These are phyloP conservation scores for Esox niger DNA, from an alignment of 2,113 vertebrate species.

Conservation along the genomic window DNA sequence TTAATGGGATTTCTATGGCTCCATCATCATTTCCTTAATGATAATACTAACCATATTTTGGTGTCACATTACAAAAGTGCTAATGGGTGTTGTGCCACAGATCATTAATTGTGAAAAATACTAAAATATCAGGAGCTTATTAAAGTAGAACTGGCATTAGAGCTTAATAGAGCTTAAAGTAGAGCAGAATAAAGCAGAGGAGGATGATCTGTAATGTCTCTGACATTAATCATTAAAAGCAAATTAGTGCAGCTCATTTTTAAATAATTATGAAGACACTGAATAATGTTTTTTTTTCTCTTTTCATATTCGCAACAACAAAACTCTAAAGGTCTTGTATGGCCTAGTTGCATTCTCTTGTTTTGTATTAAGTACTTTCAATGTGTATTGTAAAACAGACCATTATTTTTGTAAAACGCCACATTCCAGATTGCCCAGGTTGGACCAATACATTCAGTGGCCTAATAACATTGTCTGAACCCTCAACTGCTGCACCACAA, in stretches of 20 bases:
- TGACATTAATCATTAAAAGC: not conserved
- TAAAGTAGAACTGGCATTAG: slow-evolving; percentile 32
- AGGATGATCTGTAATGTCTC: not conserved
- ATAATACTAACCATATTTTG: slow-evolving; percentile 74
- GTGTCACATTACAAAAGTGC: slow-evolving; percentile 73
- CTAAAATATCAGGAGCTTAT: slow-evolving; percentile 46
- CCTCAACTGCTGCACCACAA: not conserved
- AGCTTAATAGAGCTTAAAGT: not conserved
- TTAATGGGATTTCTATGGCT: slow-evolving; percentile 73
- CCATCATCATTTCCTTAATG: slow-evolving; percentile 75
- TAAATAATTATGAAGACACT: not conserved
- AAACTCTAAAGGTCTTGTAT: not conserved
- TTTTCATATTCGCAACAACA: not conserved
- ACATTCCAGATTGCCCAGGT: not conserved
- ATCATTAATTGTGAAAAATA: slow-evolving; percentile 63
- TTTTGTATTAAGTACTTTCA: not conserved
- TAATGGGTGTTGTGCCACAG: slow-evolving; percentile 73
- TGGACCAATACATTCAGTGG: not conserved
- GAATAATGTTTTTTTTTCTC: not conserved
- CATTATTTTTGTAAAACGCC: not conserved
- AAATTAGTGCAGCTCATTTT: not conserved
- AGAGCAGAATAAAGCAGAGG: not conserved
- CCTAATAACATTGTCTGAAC: not conserved
- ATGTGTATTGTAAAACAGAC: not conserved
- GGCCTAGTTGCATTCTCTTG: slow-evolving; percentile 3